Conservation (phyloP, 2,113 vertebrate genomes). For the Cyprinus carpio region DNA sequence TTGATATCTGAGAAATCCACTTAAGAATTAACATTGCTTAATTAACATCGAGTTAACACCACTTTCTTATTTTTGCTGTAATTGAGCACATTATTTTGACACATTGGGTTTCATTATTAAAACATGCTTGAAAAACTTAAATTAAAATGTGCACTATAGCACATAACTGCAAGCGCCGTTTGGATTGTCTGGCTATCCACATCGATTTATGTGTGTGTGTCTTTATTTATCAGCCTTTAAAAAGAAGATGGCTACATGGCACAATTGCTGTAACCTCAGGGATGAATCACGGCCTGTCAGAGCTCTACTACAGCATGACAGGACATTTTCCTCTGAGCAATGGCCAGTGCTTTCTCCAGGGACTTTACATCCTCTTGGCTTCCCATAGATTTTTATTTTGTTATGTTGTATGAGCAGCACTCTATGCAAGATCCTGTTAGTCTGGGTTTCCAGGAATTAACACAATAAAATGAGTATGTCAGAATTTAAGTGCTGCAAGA, state of each 20-base stretch:
- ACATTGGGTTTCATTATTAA: slow-evolving; percentile 67
- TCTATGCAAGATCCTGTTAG: background rate
- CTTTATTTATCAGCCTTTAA: slow-evolving; percentile 73
- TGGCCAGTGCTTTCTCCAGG: slow-evolving; percentile 53
- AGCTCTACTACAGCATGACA: slow-evolving; percentile 54
- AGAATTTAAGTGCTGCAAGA: background rate
- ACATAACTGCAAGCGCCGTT: slow-evolving; percentile 3
- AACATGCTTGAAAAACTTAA: slow-evolving; percentile 65
- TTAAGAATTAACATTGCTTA: background rate
- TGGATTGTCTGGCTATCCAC: background rate
- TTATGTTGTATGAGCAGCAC: background rate
- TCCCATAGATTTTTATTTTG: slow-evolving; percentile 5
- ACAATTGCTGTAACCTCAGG: slow-evolving; percentile 67
- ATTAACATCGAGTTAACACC: background rate
- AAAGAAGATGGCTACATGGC: slow-evolving; percentile 69
- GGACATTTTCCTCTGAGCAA: slow-evolving; percentile 64
- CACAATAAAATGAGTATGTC: background rate
- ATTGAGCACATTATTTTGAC: slow-evolving; percentile 50
- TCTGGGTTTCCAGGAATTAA: background rate
- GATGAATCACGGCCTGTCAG: slow-evolving; percentile 67
- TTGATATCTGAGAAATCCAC: background rate
- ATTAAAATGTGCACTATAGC: slow-evolving; percentile 71
- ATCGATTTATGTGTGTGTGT: slow-evolving; percentile 67
- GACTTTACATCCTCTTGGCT: slow-evolving; percentile 60
- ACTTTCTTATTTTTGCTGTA: background rate